Base-by-base conservation (phyloP, 2,113 vertebrate genomes). In the Salvelinus sp. region DNA sequence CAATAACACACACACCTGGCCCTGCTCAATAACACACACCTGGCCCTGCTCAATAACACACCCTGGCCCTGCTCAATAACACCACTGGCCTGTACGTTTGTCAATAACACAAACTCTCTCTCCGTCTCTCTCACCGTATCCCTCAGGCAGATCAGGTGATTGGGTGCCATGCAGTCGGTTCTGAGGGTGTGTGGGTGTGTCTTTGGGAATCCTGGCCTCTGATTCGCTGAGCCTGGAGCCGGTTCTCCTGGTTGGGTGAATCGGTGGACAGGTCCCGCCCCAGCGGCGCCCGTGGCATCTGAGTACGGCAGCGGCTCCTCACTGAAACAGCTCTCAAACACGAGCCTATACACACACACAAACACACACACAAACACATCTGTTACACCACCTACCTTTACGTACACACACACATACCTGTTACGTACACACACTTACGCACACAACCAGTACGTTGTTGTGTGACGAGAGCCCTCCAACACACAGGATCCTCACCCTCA, bases 301-400 rank as follows among this genome's bases (percentile, higher is more conserved):
- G 96, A 95, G 65, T 97, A 98, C 0, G 97, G 97, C 10, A 97
- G 93, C 0, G 96, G 97, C 50, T 99, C 97, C 84, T 98, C 97
- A 88, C 96, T 94, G 84, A 97, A 97, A 79, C 96, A 98, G 89
- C 97, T 97, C 85, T 98, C 97, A 86, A 95, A 97, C 57, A 96
- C 94, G 0, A 97, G 95, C 82, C 97, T 98, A 69, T 12, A 28
- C 23, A 18, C 64, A 70, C 9, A 80, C 23, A 77, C n/a, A 69
- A 3, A 76, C 20, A 47, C 28, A 65, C 23, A 72, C 14, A 65
- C 14, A 76, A 72, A 75, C 23, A 20, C 67, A 69, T n/a, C n/a
- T n/a, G n/a, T n/a, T n/a, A n/a, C n/a, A n/a, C n/a, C n/a, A n/a
- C n/a, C n/a, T n/a, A n/a, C n/a, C n/a, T n/a, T n/a, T n/a, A 28